A percentile compares a stretch with the other conserved stretches of the same genome.
Evolutionary conservation across 30 jellyfish, hydroid and myxozoan genomes (phyloP).

Genomic region (Kudoa iwatai): DNA sequence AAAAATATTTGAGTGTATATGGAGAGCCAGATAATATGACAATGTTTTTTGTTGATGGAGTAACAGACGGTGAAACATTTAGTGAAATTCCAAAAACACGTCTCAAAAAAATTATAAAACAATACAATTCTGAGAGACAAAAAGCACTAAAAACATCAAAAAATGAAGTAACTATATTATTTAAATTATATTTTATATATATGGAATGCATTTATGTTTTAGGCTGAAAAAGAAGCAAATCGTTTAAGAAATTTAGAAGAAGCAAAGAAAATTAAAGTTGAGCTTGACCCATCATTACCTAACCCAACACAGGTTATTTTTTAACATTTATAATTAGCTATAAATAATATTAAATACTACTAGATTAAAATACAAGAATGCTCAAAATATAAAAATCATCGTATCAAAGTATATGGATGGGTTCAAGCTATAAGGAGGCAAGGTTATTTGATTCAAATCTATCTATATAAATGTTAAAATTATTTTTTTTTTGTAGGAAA

Average conservation of each 20-base stretch:
- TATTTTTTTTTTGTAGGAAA: slow-evolving; percentile 8
- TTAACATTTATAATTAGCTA: neutral
- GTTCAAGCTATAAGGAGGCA: slow-evolving; percentile 65
- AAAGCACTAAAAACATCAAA: slow-evolving; percentile 23
- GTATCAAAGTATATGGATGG: slow-evolving; percentile 84
- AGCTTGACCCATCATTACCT: slow-evolving; percentile 43
- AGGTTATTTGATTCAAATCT: too few relatives aligned
- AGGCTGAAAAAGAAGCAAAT: slow-evolving; percentile 78
- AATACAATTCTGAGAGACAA: slow-evolving; percentile 21
- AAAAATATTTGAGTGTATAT: too few relatives aligned
- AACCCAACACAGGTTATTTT: slow-evolving; percentile 23
- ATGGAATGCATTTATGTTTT: neutral
- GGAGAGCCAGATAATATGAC: too few relatives aligned
- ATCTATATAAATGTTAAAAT: too few relatives aligned
- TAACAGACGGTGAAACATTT: too few relatives aligned
- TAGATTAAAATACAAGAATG: slow-evolving; percentile 35
- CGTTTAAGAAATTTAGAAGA: slow-evolving; percentile 52
- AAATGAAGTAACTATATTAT: slow-evolving; percentile 47
- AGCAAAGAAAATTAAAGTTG: slow-evolving; percentile 35
- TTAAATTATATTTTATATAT: too few relatives aligned
- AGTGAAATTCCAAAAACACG: slow-evolving; percentile 59
- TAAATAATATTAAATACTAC: slow-evolving; percentile 1
- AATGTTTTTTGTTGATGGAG: too few relatives aligned
- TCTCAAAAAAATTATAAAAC: slow-evolving; percentile 24
- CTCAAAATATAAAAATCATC: slow-evolving; percentile 6